Conservation (phyloP, 2,797 vertebrate genomes). For the Microchirus variegatus region DNA sequence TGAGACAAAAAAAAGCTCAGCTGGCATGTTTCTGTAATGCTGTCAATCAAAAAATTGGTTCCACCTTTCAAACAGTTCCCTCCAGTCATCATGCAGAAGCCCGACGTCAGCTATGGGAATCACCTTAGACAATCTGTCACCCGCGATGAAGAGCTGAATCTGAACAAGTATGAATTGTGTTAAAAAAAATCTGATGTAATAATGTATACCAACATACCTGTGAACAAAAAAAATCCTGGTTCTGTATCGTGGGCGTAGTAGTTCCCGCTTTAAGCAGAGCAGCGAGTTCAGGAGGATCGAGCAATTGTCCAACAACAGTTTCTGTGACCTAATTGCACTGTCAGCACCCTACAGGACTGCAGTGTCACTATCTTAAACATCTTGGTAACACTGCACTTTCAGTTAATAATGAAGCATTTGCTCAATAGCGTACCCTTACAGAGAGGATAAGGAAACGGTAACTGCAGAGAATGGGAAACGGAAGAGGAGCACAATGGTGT, state of each 20-base stretch:
- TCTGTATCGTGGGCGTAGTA: conserved; percentile 28
- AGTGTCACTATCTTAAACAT: conserved; percentile 76
- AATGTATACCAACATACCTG: no score
- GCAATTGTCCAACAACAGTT: conserved; percentile 69
- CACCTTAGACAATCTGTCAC: no score
- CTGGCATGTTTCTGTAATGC: no score
- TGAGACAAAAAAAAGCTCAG: no score
- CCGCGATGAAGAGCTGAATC: no score
- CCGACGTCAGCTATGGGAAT: no score
- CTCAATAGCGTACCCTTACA: conserved; percentile 18
- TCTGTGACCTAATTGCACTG: conserved; percentile 65
- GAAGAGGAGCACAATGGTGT: neutral
- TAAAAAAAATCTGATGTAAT: no score
- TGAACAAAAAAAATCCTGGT: no score
- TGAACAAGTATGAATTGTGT: no score
- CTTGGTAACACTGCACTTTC: conserved; percentile 69
- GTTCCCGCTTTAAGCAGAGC: conserved; percentile 47
- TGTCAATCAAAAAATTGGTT: no score
- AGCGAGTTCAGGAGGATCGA: conserved; percentile 49
- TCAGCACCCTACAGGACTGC: conserved; percentile 73
- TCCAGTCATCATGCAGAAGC: no score
- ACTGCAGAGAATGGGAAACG: neutral
- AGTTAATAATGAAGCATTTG: conserved; percentile 59
- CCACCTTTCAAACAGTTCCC: no score
- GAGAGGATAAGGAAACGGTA: conserved; percentile 7